Percentiles rank a stretch among this genome's conserved stretches.
Evolutionary conservation across 2,888 invertebrate genomes (phyloP).

Genomic region (Eupsilia transversa): DNA sequence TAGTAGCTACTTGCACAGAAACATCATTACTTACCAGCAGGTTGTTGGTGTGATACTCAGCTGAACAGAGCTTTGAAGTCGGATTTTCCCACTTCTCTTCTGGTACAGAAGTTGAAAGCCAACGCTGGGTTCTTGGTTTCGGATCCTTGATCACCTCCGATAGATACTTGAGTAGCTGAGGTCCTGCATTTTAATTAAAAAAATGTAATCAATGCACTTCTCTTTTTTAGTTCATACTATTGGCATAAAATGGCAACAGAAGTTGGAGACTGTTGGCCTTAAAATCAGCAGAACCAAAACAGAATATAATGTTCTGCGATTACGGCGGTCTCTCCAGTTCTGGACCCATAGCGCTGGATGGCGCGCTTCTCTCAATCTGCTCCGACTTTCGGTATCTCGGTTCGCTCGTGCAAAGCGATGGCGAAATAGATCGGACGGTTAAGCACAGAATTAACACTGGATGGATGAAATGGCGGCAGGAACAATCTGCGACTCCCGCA

Average conservation of each 20-base stretch:
- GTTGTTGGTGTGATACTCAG: slow-evolving; percentile 96
- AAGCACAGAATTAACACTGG: too few relatives aligned
- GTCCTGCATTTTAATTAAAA: slow-evolving; percentile 64
- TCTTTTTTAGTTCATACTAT: too few relatives aligned
- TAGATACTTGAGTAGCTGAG: slow-evolving; percentile 88
- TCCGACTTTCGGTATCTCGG: not conserved
- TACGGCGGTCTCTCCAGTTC: not conserved
- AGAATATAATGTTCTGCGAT: not conserved
- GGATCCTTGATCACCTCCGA: slow-evolving; percentile 91
- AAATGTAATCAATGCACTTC: too few relatives aligned
- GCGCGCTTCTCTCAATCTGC: not conserved
- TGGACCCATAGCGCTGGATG: not conserved
- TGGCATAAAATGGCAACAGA: not conserved
- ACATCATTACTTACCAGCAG: slow-evolving; percentile 87
- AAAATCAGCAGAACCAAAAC: not conserved
- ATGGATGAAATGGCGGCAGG: too few relatives aligned
- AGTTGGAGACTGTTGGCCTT: too few relatives aligned
- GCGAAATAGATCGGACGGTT: not conserved
- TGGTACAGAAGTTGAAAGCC: slow-evolving; percentile 95
- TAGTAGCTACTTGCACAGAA: not conserved
- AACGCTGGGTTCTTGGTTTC: slow-evolving; percentile 92
- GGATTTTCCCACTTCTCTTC: slow-evolving; percentile 73
- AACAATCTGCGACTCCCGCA: too few relatives aligned
- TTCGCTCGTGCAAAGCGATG: too few relatives aligned
- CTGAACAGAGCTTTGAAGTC: slow-evolving; percentile 90